Base-by-base conservation (phyloP, 2,888 invertebrate genomes). In the Neelides folsomi region DNA sequence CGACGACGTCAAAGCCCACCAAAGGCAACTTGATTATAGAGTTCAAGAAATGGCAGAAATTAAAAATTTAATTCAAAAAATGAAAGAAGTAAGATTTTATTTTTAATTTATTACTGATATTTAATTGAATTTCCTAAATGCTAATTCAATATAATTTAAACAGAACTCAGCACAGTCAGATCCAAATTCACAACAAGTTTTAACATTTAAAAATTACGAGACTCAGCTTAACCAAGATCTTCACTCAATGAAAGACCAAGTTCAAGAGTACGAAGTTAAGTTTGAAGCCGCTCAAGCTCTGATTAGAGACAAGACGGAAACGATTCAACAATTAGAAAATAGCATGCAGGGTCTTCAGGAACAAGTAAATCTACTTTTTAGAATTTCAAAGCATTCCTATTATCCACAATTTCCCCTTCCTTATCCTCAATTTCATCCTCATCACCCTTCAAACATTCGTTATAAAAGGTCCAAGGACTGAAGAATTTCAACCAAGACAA, bases 281-380 rank as follows among this genome's bases (percentile, higher is more conserved):
- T 62, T 57, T 44, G 49, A 55, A 18, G 47, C 59, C 41, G 57
- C 62, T 2, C 57, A 55, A 20, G 52, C 51, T 16, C 53, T 57
- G 10, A 49, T 64, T 16, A 49, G 49, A 1, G 56, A 49, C n/a
- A 64, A 64, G 43, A 56, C 56, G 38, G 53, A 58, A 38, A 52
- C 59, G 12, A 64, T 64, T 38, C 47, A 51, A 12, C 43, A 55
- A 2, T 52, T 64, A 7, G 59, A 64, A 41, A 53, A 54, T 16
- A 56, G 60, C 54, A 58, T 64, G 57, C 53, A 59, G n/a, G 43
- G 49, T 18, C 51, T 62, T 13, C 57, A 60, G 42, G 56, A 56
- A 39, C 56, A 59, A 53, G 64, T 63, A 54, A 41, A 13, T 36
- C 27, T 38, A 18, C 15, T 15, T 38, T 38, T 13, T 38, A 7